Base-by-base conservation (phyloP, 1,140 invertebrate genomes). In the Rhyacophila brunnea region DNA sequence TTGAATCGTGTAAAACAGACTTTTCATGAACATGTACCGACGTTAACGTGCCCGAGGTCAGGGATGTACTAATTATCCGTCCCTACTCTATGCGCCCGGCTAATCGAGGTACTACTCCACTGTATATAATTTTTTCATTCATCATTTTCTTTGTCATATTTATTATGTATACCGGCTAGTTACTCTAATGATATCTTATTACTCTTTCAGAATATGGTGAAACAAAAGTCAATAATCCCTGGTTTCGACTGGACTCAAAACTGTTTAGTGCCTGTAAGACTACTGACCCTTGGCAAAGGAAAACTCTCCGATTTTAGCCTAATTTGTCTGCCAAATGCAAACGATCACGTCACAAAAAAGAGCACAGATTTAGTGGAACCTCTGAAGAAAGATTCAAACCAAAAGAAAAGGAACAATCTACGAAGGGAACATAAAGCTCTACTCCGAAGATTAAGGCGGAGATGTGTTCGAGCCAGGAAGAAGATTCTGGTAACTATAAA, bases 251-350 rank as follows among this genome's bases (percentile, higher is more conserved):
- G 67, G 42, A 48, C 52, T 23, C 23, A 66, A 35, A 75, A 77
- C 58, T 82, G 73, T 59, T 70, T 87, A 46, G 69, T 87, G 10
- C 80, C 81, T 23, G 71, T 87, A 0, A 78, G 75, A 66, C 20
- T 87, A 19, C 70, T 69, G 1, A 67, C 81, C 32, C 28, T 70
- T 9, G 68, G 71, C 10, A 81, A 78, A 59, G 83, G 81, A 7
- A 68, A 68, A 53, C 70, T 80, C 0, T 74, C 70, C 36, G 68
- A 79, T 50, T 83, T 85, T 73, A 79, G 85, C 1, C 64, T 85
- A 23, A 88, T 89, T 66, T 89, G 84, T 70, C 56, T 87, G 58
- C 89, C 89, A 47, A 74, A 72, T 32, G 4, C 59, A 2, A 69
- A 69, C 40, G 89, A 92, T 70, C 60, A 67, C 47, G 62, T 32